Percentiles rank a stretch among this genome's conserved stretches.
These are phyloP conservation scores for Bombus huntii DNA, from an alignment of 1,140 invertebrate species.

Conservation along the genomic window DNA sequence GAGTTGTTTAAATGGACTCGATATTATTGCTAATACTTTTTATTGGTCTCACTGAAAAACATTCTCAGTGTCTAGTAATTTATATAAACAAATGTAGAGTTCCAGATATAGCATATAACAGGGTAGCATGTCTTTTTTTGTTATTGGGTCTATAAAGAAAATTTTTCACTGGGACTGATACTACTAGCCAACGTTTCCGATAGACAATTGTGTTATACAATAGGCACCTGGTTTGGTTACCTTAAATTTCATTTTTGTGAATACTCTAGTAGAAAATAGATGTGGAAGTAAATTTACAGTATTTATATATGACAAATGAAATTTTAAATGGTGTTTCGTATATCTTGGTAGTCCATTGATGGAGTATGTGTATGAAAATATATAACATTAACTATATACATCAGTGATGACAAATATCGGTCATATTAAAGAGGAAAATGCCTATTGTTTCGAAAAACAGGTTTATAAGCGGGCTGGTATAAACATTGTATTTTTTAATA, in stretches of 20 bases:
- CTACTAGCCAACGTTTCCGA: constrained; percentile 11
- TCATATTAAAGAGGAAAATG: constrained; percentile 59
- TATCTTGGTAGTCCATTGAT: constrained; percentile 58
- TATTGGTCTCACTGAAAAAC: constrained; percentile 35
- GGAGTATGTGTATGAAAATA: constrained; percentile 40
- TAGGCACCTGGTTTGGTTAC: constrained; percentile 1
- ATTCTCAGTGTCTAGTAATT: constrained; percentile 29
- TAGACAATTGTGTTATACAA: constrained; percentile 23
- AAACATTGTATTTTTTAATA: constrained; percentile 67
- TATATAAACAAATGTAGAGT: constrained; percentile 34
- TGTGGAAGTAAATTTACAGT: constrained; percentile 26
- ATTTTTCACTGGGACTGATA: constrained; percentile 39
- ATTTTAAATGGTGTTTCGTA: constrained; percentile 31
- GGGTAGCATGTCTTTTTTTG: constrained; percentile 36
- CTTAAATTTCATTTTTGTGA: constrained; percentile 26
- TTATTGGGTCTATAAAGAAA: not conserved
- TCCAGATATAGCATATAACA: constrained; percentile 20
- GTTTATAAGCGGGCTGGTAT: constrained; percentile 41
- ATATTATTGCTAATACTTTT: constrained; percentile 25
- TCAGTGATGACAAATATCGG: constrained; percentile 44
- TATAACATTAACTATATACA: constrained; percentile 50
- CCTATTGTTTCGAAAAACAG: constrained; percentile 42
- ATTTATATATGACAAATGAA: constrained; percentile 36
- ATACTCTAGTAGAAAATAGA: constrained; percentile 20
- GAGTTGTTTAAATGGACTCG: constrained; percentile 52